Conservation (phyloP, 2,113 vertebrate genomes). For the Prunella himalayana region DNA sequence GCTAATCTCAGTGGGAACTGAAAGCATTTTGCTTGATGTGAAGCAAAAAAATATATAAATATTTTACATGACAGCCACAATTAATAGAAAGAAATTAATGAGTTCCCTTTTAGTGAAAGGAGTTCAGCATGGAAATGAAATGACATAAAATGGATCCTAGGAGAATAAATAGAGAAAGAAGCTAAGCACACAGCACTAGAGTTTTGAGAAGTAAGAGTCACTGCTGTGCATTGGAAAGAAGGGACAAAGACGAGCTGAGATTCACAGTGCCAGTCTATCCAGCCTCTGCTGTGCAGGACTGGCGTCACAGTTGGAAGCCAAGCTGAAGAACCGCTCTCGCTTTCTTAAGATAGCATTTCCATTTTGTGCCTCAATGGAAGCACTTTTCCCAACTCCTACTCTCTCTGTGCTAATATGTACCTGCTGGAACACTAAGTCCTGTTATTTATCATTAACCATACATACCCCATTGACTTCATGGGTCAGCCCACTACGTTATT, state of each 20-base stretch:
- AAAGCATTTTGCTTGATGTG: not conserved
- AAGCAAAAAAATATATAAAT: not conserved
- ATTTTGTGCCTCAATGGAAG: slow-evolving; percentile 26
- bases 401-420: not conserved
- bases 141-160: not conserved
- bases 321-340: not conserved
- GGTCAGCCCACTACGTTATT: not conserved
- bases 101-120: not conserved
- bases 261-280: not conserved
- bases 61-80: not conserved
- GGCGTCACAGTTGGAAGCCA: slow-evolving; percentile 46
- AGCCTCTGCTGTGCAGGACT: slow-evolving; percentile 17
- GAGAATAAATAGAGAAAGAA: slow-evolving; percentile 14
- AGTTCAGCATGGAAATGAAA: not conserved
- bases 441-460: not conserved
- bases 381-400: slow-evolving; percentile 18
- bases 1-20: not conserved
- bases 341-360: slow-evolving; percentile 56
- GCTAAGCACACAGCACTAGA: not conserved
- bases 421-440: not conserved
- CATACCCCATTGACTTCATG: not conserved
- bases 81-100: slow-evolving; percentile 43
- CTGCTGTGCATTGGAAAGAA: not conserved
- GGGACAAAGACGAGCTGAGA: not conserved
- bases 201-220: not conserved